A percentile compares a stretch with the other conserved stretches of the same genome.
phyloP scores from a whole-genome alignment of 2,113 vertebrate genomes.

The Bettongia penicillata region DNA sequence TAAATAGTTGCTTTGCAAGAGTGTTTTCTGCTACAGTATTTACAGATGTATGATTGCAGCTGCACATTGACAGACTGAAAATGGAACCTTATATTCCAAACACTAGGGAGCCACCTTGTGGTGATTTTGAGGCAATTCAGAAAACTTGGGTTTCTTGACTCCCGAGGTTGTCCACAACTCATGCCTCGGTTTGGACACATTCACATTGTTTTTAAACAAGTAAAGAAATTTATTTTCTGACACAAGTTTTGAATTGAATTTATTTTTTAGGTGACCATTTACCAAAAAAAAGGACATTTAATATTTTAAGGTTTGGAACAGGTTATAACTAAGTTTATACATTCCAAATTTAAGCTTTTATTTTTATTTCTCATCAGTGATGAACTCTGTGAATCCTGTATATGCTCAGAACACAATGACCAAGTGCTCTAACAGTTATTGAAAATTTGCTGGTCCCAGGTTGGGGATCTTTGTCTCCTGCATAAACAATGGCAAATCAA shows the following conservation, averaged over 20 bases:
- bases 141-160: conserved; percentile 2
- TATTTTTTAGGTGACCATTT: not conserved
- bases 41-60: not conserved
- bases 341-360: conserved; percentile 20
- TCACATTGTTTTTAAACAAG: not conserved
- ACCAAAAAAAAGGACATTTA: not conserved
- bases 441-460: conserved; percentile 39
- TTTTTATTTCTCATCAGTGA: not conserved
- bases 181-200: not conserved
- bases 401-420: not conserved
- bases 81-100: conserved; percentile 15
- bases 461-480: conserved; percentile 23
- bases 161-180: not conserved
- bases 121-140: conserved; percentile 22
- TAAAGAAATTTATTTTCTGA: conserved; percentile 1
- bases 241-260: not conserved
- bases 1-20: not conserved
- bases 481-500: conserved; percentile 67
- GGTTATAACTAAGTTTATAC: not conserved
- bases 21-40: not conserved
- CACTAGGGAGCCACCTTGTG: conserved; percentile 72
- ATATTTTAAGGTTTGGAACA: not conserved
- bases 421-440: conserved; percentile 29
- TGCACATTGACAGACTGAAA: not conserved
- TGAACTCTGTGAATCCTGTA: not conserved